Evolutionary conservation across 2,797 vertebrate species (phyloP).

Genomic region (Parauchenoglanis ngamensis): DNA sequence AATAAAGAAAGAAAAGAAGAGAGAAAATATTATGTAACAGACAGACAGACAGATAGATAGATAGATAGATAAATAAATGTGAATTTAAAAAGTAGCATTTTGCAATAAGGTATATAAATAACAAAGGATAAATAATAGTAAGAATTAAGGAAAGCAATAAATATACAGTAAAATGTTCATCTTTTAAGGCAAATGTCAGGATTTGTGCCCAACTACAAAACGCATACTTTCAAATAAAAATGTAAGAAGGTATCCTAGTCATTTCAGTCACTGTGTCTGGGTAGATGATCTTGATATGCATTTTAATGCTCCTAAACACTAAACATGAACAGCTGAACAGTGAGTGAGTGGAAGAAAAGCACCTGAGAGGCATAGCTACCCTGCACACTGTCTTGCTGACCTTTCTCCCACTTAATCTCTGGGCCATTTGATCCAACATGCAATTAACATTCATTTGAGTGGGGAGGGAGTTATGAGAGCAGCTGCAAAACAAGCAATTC

Average conservation of each 20-base stretch:
- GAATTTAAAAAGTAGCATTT: neutral
- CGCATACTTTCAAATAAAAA: neutral
- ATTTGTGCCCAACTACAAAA: neutral
- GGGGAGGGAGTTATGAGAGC: slow-evolving; percentile 3
- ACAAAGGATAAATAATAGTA: neutral
- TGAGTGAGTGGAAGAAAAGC: slow-evolving; percentile 4
- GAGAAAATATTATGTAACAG: neutral
- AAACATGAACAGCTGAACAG: slow-evolving; percentile 12
- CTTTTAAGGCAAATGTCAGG: neutral
- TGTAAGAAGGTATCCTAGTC: neutral
- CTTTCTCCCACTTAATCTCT: slow-evolving; percentile 47
- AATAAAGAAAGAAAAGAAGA: neutral
- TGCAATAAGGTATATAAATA: neutral
- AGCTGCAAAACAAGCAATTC: slow-evolving; percentile 30
- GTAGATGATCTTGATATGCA: slow-evolving; percentile 31
- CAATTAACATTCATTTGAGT: slow-evolving; percentile 47
- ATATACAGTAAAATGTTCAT: neutral
- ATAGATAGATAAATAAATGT: neutral
- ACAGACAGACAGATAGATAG: too few relatives aligned
- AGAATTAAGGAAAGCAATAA: neutral
- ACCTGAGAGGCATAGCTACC: slow-evolving; percentile 24
- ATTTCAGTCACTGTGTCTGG: neutral
- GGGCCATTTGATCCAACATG: slow-evolving; percentile 42
- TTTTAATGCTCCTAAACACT: slow-evolving; percentile 40
- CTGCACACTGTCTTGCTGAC: slow-evolving; percentile 38